A percentile compares a stretch with the other conserved stretches of the same genome.
Evolutionary conservation across 2,113 vertebrate genomes (phyloP).

Genomic region (Engystomops pustulosus): DNA sequence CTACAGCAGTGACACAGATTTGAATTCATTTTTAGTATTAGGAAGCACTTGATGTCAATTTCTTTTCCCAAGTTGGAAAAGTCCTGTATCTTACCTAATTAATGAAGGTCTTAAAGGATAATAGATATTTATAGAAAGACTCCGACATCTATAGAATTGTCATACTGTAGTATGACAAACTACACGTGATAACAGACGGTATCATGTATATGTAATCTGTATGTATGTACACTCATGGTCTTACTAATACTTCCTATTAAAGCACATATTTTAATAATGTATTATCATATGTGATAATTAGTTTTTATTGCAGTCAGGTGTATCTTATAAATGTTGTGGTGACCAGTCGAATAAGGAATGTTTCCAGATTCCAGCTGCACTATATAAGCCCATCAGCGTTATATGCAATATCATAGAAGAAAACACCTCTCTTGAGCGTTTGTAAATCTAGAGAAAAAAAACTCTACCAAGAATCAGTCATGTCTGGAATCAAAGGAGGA

Average conservation of each 20-base stretch:
- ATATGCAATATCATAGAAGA: not conserved
- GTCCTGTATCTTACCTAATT: too few species aligned
- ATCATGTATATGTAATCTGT: not conserved
- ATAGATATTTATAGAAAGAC: too few species aligned
- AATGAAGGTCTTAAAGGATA: too few species aligned
- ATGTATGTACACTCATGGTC: not conserved
- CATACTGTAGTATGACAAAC: too few species aligned
- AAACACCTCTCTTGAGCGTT: too few species aligned
- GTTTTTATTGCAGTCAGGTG: not conserved
- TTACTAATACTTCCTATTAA: not conserved
- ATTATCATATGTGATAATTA: not conserved
- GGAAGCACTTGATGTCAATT: too few species aligned
- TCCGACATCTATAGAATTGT: too few species aligned
- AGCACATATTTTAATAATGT: not conserved
- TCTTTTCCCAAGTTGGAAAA: too few species aligned
- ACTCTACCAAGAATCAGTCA: not conserved
- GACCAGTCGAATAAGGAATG: not conserved
- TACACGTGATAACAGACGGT: too few species aligned
- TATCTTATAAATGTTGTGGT: not conserved
- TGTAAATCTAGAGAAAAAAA: not conserved
- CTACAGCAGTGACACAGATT: too few species aligned
- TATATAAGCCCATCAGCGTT: not conserved
- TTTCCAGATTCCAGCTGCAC: not conserved
- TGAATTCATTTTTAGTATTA: too few species aligned
- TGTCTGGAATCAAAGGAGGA: conserved; percentile 42